Evolutionary conservation across 2,888 invertebrate genomes (phyloP), one percentile per base, ranked within the genome.

Genomic region (Drosophila helvetica): DNA sequence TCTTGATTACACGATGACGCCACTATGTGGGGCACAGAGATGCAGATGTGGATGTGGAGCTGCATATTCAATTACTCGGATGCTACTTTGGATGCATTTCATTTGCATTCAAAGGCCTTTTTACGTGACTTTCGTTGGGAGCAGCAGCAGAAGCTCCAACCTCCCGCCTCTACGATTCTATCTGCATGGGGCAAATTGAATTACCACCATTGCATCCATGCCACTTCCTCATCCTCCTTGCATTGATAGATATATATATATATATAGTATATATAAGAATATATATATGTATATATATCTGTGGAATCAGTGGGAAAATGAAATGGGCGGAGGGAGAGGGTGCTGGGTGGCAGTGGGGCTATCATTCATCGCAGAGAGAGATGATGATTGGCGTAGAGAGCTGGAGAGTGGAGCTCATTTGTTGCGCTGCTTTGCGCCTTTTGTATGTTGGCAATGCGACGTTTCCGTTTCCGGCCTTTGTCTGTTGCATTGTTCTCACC

Each of bases 391-490:
- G 38, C 6, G n/a, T 2, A 6, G n/a, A n/a, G 38, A 1, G 38
- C 6, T 15, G 15, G 2, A 7, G 15, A 5, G 38, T 15, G 38
- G 7, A 38, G 38, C 63, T 66, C 65, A 66, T 66, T 66, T 63
- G 53, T 66, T 66, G 64, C 64, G 47, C 47, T 42, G 61, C 52
- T 52, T 53, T 69, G 38, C 60, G 71, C 51, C 72, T 71, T 69
- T 71, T 69, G 72, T 60, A 51, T 48, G 42, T 30, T 43, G 68
- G 46, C 69, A 60, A 33, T 60, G 72, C 53, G 33, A 45, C 61
- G 61, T 60, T 69, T 69, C 69, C 69, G 69, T 9, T 69, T 69
- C 69, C 69, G 69, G 47, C 47, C 46, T 60, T 52, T 45, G 48
- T 25, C 48, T 19, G 18, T 5, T 25, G 19, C 62, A 62, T 62